Conservation (phyloP, 2,888 invertebrate species). For the Nomada hirtipes region DNA sequence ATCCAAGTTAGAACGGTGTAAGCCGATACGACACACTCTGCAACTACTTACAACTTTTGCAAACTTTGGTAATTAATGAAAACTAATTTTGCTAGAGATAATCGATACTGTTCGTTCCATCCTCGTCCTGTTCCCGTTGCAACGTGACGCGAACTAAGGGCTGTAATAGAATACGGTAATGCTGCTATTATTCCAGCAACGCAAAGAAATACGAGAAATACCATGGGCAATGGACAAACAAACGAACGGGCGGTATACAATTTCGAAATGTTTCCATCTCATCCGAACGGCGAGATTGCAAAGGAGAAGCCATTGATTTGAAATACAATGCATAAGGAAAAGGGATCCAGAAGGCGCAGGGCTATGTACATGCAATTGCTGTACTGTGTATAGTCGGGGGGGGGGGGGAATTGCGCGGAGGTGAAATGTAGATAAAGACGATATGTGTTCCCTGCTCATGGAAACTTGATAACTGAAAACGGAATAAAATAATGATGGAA, state of each 20-base stretch:
- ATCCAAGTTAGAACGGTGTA: not conserved
- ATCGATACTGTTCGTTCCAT: not conserved
- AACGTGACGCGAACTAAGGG: not conserved
- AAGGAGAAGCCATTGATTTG: conserved; percentile 19
- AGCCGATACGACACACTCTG: not conserved
- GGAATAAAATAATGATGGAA: not conserved
- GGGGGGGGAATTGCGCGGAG: not conserved
- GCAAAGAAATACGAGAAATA: not conserved
- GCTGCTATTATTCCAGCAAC: conserved; percentile 7
- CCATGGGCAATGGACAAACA: not conserved
- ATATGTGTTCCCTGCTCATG: not conserved
- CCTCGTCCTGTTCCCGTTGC: no score
- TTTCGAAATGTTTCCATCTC: conserved; percentile 23
- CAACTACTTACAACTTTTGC: not conserved
- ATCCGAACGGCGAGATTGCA: conserved; percentile 4
- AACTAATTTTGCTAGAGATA: not conserved
- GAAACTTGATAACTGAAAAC: not conserved
- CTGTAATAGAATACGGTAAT: conserved; percentile 15
- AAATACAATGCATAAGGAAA: conserved; percentile 22
- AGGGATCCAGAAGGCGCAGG: not conserved
- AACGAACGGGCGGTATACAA: conserved; percentile 15
- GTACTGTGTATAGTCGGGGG: not conserved
- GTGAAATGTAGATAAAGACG: conserved; percentile 7
- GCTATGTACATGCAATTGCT: not conserved
- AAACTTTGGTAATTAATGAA: not conserved